Evolutionary conservation across 1,140 invertebrate species (phyloP).

Genomic region (Aleiodes sp.): DNA sequence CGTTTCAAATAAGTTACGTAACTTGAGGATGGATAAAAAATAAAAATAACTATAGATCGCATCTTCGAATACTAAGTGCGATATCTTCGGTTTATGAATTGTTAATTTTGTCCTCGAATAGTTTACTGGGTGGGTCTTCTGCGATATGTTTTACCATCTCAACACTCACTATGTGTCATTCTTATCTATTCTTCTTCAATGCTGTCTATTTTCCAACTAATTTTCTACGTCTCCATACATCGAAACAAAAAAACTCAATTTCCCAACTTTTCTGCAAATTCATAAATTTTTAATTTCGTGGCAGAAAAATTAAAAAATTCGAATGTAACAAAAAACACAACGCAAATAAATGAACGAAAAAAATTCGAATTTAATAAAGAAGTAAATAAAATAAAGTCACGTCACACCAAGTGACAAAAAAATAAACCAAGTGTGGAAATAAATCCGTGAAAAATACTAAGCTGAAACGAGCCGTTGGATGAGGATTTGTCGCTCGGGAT

Average conservation of each 20-base stretch:
- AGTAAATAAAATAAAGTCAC: not conserved
- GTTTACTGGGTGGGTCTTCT: not conserved
- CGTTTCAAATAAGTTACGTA: conserved; percentile 5
- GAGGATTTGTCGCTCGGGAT: conserved; percentile 42
- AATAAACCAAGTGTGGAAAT: conserved; percentile 6
- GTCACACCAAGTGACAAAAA: not conserved
- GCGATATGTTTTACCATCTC: not conserved
- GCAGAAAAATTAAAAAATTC: too few relatives aligned
- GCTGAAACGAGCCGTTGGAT: conserved; percentile 28
- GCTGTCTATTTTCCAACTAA: too few relatives aligned
- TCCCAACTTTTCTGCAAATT: too few relatives aligned
- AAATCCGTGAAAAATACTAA: conserved; percentile 14
- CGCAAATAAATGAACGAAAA: too few relatives aligned
- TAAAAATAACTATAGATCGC: not conserved
- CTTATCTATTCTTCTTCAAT: too few relatives aligned
- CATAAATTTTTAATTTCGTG: too few relatives aligned
- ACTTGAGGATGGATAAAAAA: too few relatives aligned
- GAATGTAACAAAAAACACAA: too few relatives aligned
- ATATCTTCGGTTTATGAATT: conserved; percentile 18
- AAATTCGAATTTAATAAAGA: too few relatives aligned
- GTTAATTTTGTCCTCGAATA: conserved; percentile 35
- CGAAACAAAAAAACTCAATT: too few relatives aligned
- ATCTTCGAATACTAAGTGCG: conserved; percentile 32
- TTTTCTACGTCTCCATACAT: too few relatives aligned
- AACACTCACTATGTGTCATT: too few relatives aligned